Conservation (phyloP, 2,888 invertebrate genomes). For the Drosophila tripunctata region DNA sequence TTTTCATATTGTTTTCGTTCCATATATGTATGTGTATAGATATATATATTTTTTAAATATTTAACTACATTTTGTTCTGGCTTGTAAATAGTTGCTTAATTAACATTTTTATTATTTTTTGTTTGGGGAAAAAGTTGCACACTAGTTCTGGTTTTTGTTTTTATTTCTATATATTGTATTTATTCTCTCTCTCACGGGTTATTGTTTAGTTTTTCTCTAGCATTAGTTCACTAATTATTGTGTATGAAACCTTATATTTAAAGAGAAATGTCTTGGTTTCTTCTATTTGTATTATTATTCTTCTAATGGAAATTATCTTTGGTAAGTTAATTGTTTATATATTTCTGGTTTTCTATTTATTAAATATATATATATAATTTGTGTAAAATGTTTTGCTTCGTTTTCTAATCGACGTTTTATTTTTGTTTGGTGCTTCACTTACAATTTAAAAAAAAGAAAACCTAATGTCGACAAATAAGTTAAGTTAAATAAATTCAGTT, state of each 20-base stretch:
- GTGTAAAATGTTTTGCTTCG: constrained; percentile 71
- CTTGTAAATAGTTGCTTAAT: constrained; percentile 78
- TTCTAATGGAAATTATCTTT: constrained; percentile 30
- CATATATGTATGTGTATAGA: constrained; percentile 43
- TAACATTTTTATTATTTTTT: constrained; percentile 48
- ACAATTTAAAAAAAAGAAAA: constrained; percentile 46
- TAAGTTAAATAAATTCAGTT: constrained; percentile 73
- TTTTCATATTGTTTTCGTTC: constrained; percentile 57
- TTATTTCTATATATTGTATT: constrained; percentile 14
- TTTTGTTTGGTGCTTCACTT: constrained; percentile 64
- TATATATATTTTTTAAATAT: constrained; percentile 66
- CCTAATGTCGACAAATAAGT: constrained; percentile 63
- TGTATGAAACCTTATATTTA: constrained; percentile 78
- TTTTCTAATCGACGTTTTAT: constrained; percentile 71
- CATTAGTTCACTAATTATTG: constrained; percentile 78
- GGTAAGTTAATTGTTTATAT: constrained; percentile 44
- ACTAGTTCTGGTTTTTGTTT: constrained; percentile 24
- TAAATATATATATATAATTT: too few species aligned
- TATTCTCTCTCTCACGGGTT: constrained; percentile 13
- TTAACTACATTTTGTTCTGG: constrained; percentile 64
- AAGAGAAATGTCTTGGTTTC: constrained; percentile 78
- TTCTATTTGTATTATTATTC: not conserved
- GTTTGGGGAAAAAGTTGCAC: constrained; percentile 40
- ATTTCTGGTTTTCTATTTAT: constrained; percentile 26
- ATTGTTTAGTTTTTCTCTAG: constrained; percentile 61